Conservation (phyloP, 2,888 invertebrate genomes). For the Cephus pulcher region DNA sequence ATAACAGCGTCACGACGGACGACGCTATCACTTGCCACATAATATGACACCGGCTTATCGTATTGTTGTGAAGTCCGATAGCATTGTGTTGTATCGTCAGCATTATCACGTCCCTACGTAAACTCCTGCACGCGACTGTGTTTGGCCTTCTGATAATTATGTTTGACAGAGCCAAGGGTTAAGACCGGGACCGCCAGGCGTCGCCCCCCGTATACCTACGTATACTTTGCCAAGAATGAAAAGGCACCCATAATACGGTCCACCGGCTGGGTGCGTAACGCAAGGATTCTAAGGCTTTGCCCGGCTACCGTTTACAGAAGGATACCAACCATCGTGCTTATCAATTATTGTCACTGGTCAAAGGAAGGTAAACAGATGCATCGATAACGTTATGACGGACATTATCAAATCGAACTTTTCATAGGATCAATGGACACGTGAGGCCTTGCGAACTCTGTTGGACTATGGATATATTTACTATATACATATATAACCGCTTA, state of each 20-base stretch:
- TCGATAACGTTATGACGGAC: background rate
- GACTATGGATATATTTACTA: background rate
- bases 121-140: constrained; percentile 25
- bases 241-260: background rate
- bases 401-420: background rate
- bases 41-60: constrained; percentile 27
- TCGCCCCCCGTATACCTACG: background rate
- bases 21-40: constrained; percentile 9
- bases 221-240: background rate
- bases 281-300: background rate
- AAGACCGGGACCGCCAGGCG: constrained; percentile 6
- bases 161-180: constrained; percentile 26
- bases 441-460: background rate
- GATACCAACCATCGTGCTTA: background rate
- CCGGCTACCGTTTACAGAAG: background rate
- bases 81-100: constrained; percentile 21
- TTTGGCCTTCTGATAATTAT: constrained; percentile 38
- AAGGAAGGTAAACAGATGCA: background rate
- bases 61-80: constrained; percentile 24
- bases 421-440: background rate
- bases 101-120: constrained; percentile 22
- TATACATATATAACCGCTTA: background rate
- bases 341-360: background rate
- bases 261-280: background rate
- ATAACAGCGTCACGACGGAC: background rate